Conservation (phyloP, 2,888 invertebrate genomes). For the Gerosis bhagava region DNA sequence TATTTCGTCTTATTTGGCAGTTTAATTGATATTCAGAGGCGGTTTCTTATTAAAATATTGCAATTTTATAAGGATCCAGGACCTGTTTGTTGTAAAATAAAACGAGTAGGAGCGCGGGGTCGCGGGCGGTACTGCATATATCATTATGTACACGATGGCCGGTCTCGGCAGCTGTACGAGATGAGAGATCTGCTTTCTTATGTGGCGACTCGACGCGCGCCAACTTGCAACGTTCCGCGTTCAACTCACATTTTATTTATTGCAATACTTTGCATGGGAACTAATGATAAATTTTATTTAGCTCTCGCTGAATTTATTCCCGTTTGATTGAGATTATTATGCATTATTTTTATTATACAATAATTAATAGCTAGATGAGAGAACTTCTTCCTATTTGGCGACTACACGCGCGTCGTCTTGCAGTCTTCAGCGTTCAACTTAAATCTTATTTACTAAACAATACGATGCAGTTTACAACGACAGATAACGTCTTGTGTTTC, state of each 20-base stretch:
- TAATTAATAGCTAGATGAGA: slow-evolving; percentile 14
- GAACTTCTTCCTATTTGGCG: too few species aligned
- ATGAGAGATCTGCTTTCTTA: slow-evolving; percentile 60
- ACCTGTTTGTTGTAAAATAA: slow-evolving; percentile 61
- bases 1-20: slow-evolving; percentile 55
- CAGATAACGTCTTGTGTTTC: too few species aligned
- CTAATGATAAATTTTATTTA: slow-evolving; percentile 31
- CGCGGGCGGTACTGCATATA: slow-evolving; percentile 51
- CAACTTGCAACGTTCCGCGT: slow-evolving; percentile 32
- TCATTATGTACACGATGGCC: slow-evolving; percentile 49
- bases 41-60: slow-evolving; percentile 70
- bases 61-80: slow-evolving; percentile 63
- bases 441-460: too few species aligned
- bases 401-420: too few species aligned
- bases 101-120: slow-evolving; percentile 43
- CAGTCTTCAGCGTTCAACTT: too few species aligned
- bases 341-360: slow-evolving; percentile 18
- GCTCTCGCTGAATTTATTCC: slow-evolving; percentile 23
- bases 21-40: slow-evolving; percentile 66
- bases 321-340: slow-evolving; percentile 24
- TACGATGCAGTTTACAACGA: too few species aligned
- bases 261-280: slow-evolving; percentile 31
- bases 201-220: slow-evolving; percentile 48
- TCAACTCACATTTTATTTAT: slow-evolving; percentile 36
- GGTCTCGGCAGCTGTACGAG: slow-evolving; percentile 45